Base-by-base conservation (phyloP, 1,140 invertebrate species). In the Penaeus vannamei region DNA sequence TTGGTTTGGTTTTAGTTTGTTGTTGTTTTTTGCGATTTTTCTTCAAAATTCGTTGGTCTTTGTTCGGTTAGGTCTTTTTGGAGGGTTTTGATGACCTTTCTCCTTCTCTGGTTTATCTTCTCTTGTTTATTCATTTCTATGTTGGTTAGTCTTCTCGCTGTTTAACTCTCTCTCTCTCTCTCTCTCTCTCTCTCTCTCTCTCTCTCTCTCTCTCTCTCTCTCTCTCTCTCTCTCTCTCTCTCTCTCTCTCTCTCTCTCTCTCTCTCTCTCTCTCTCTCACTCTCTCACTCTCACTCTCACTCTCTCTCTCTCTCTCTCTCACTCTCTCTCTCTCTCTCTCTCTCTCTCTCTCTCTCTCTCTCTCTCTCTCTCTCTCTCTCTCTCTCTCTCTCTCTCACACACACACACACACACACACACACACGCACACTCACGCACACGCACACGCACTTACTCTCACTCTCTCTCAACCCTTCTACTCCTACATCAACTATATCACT, bases 311-410 rank as follows among this genome's bases (percentile, higher is more conserved):
- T 76, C 72, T 76, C 72, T 76, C 72, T 76, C 72, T 76, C 76
- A 46, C 76, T 79, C 76, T 79, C 76, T 79, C 76, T 79, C 76
- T 79, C 76, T 79, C 76, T 79, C 76, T 79, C 76, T 79, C 76
- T 79, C 76, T 79, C 76, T 79, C 76, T 79, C 76, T 79, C 76
- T 79, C 76, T 79, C 76, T 79, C 76, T 79, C 76, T 79, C 76
- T 79, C 76, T 79, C 76, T 79, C 76, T 79, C 76, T 79, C 76
- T 79, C 76, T 79, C 29, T 36, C 32, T 36, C 29, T 36, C 76
- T 69, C 29, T 69, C 29, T 23, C 29, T 69, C 29, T 69, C 29
- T 23, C 69, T 26, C 69, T 26, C 69, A 72, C 69, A 72, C 69
- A 72, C 69, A 77, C 76, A 77, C 76, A 77, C 76, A 77, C 76